Conservation (phyloP, 2,797 vertebrate genomes). For the Cynopterus sphinx region DNA sequence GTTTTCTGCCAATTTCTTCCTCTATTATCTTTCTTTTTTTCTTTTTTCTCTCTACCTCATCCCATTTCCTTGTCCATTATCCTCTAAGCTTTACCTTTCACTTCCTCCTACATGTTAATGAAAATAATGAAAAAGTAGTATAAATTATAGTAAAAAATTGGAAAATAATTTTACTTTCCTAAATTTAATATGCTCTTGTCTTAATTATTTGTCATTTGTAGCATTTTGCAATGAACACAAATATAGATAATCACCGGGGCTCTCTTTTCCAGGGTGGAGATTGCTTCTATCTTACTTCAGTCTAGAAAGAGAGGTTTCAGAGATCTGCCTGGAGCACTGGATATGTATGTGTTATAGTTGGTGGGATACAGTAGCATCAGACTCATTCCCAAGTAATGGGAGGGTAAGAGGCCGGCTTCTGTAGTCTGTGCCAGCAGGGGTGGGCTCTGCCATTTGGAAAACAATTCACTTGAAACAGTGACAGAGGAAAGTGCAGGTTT, state of each 20-base stretch:
- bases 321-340: neutral
- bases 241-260: neutral
- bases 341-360: neutral
- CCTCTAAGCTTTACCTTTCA: neutral
- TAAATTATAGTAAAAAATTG: neutral
- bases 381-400: neutral
- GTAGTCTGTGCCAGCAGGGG: neutral
- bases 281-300: neutral
- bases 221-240: neutral
- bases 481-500: neutral
- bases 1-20: neutral
- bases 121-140: neutral
- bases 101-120: neutral
- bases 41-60: neutral
- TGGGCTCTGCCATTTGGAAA: neutral
- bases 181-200: neutral
- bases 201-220: neutral
- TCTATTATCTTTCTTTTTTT: neutral
- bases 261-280: neutral
- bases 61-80: neutral
- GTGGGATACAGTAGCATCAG: neutral
- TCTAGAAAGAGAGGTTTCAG: neutral
- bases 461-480: neutral
- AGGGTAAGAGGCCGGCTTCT: no score
- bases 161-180: neutral